A percentile compares a stretch with the other conserved stretches of the same genome.
These are phyloP conservation scores for Acanthurus tractus DNA, from an alignment of 2,797 vertebrate species.

Conservation along the genomic window DNA sequence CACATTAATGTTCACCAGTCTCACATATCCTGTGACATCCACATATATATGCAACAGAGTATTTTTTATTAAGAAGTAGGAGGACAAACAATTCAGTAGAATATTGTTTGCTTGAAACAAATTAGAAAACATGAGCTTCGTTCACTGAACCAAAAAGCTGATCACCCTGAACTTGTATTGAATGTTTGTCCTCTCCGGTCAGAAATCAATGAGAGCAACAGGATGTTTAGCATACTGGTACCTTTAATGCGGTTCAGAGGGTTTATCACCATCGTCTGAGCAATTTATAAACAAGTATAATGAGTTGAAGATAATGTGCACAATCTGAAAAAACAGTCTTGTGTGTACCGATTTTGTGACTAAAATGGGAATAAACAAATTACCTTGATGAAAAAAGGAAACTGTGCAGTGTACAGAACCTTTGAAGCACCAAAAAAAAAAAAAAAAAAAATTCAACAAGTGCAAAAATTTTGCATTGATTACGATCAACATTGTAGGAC, in stretches of 20 bases:
- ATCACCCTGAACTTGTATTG: slow-evolving; percentile 16
- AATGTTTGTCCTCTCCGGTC: slow-evolving; percentile 28
- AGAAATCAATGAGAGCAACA: slow-evolving; percentile 15
- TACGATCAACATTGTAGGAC: no score
- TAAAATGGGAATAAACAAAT: neutral
- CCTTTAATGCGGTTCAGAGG: slow-evolving; percentile 32
- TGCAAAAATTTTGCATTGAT: no score
- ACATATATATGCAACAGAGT: neutral
- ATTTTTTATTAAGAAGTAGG: neutral
- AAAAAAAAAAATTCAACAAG: no score
- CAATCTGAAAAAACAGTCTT: no score
- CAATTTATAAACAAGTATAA: no score
- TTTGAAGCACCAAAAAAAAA: no score
- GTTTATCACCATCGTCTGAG: neutral
- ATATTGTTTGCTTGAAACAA: slow-evolving; percentile 2
- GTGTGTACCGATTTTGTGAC: no score
- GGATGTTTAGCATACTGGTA: slow-evolving; percentile 18
- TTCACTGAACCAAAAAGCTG: slow-evolving; percentile 9
- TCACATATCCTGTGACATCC: slow-evolving; percentile 7
- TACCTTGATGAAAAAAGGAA: neutral
- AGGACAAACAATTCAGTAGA: neutral
- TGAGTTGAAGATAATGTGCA: no score
- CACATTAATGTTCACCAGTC: slow-evolving; percentile 17
- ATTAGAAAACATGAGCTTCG: neutral
- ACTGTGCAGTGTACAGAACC: neutral